These are phyloP conservation scores for Tragelaphus scriptus DNA, from an alignment of 2,113 vertebrate genomes.

Conservation along the genomic window DNA sequence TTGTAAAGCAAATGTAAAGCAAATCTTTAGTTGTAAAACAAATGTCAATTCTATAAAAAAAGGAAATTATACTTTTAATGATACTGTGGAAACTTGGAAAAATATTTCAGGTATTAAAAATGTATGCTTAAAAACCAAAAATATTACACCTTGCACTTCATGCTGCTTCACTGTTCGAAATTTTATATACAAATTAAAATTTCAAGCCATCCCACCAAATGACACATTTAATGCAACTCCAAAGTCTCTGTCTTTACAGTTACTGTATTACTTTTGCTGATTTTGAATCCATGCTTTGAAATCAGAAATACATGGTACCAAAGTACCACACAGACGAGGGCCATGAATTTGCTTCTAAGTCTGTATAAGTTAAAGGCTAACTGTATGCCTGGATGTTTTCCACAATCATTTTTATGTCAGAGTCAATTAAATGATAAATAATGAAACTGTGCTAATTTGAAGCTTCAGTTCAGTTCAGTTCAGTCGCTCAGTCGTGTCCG, in stretches of 20 bases:
- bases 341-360: not conserved
- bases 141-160: not conserved
- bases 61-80: not conserved
- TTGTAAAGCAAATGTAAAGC: not conserved
- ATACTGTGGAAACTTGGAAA: not conserved
- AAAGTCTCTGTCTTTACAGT: not conserved
- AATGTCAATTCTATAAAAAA: not conserved
- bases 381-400: not conserved
- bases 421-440: not conserved
- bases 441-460: not conserved
- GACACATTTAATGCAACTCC: not conserved
- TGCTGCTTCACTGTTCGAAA: not conserved
- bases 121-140: not conserved
- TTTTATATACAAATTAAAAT: not conserved
- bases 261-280: not conserved
- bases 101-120: not conserved
- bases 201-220: not conserved
- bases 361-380: not conserved
- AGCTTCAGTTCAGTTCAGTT: not conserved
- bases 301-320: not conserved
- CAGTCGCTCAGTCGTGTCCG: accelerated
- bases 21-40: not conserved
- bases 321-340: not conserved
- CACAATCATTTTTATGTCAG: not conserved
- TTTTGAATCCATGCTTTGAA: not conserved